phyloP scores from a whole-genome alignment of 1,140 invertebrate genomes.

The Aphaenogaster floridana region DNA sequence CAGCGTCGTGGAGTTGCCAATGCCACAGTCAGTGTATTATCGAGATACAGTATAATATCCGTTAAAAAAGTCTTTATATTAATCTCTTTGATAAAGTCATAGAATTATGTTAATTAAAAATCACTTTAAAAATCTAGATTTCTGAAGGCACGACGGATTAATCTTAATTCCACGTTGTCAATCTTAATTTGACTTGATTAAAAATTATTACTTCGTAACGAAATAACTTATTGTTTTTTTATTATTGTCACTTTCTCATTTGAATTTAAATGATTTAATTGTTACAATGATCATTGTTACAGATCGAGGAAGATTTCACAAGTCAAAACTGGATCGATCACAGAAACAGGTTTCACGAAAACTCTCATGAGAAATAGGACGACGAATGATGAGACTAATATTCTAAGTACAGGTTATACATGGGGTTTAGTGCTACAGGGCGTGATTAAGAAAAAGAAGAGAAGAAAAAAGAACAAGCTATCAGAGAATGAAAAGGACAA shows the following conservation, averaged over 20 bases:
- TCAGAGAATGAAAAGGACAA: conserved; percentile 49
- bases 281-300: conserved; percentile 38
- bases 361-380: conserved; percentile 79
- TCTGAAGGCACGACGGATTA: not conserved
- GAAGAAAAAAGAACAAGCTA: conserved; percentile 60
- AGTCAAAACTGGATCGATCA: conserved; percentile 62
- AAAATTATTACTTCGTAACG: not conserved
- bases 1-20: conserved; percentile 88
- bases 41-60: not conserved
- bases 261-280: not conserved
- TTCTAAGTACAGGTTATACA: conserved; percentile 76
- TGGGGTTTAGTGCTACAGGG: conserved; percentile 85
- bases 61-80: not conserved
- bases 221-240: not conserved
- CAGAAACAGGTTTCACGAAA: conserved; percentile 81
- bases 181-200: not conserved
- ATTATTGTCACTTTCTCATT: not conserved
- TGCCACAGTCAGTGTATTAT: conserved; percentile 86
- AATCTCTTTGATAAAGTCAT: not conserved
- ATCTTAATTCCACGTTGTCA: not conserved
- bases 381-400: conserved; percentile 56
- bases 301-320: conserved; percentile 76
- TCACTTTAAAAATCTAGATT: not conserved
- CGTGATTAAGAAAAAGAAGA: conserved; percentile 78
- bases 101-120: not conserved